Percentiles rank a stretch among this genome's conserved stretches.
Evolutionary conservation across 2,113 vertebrate genomes (phyloP).

Genomic region (Clarias gariepinus): DNA sequence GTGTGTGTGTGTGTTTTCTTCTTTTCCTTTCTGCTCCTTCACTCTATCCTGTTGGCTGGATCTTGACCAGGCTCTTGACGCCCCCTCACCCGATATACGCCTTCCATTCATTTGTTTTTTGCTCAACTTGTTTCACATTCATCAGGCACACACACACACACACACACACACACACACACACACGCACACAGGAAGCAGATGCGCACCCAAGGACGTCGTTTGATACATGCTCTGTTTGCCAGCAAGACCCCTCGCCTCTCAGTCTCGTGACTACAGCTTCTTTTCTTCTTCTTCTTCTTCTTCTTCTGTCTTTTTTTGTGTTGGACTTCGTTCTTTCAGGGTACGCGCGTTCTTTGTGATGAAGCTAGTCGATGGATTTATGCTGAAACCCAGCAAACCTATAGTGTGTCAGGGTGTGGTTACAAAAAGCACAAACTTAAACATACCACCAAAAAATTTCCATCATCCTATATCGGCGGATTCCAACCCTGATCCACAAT

Average conservation of each 20-base stretch:
- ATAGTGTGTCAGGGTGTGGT: neutral
- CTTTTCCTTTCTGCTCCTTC: constrained; percentile 10
- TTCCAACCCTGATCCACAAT: too few species aligned
- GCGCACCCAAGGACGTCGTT: constrained; percentile 49
- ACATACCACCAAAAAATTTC: too few species aligned
- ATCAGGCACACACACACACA: constrained; percentile 50
- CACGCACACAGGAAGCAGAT: constrained; percentile 39
- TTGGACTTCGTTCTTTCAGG: neutral
- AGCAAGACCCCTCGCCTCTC: constrained; percentile 38
- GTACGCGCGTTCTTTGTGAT: neutral
- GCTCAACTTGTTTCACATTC: constrained; percentile 42
- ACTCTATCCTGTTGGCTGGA: constrained; percentile 29
- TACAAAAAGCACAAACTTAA: neutral
- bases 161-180: constrained; percentile 17
- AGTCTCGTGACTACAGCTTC: constrained; percentile 24
- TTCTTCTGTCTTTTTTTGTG: neutral
- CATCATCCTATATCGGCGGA: too few species aligned
- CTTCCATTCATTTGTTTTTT: constrained; percentile 49
- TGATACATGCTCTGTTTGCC: constrained; percentile 64
- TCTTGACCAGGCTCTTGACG: constrained; percentile 27
- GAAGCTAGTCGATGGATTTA: neutral
- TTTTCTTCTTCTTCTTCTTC: neutral
- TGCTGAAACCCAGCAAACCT: neutral
- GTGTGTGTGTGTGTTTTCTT: neutral
- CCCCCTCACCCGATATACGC: constrained; percentile 35